Percentiles rank a stretch among this genome's conserved stretches.
These are phyloP conservation scores for Teleogryllus occipitalis DNA, from an alignment of 1,140 invertebrate genomes.

Conservation along the genomic window DNA sequence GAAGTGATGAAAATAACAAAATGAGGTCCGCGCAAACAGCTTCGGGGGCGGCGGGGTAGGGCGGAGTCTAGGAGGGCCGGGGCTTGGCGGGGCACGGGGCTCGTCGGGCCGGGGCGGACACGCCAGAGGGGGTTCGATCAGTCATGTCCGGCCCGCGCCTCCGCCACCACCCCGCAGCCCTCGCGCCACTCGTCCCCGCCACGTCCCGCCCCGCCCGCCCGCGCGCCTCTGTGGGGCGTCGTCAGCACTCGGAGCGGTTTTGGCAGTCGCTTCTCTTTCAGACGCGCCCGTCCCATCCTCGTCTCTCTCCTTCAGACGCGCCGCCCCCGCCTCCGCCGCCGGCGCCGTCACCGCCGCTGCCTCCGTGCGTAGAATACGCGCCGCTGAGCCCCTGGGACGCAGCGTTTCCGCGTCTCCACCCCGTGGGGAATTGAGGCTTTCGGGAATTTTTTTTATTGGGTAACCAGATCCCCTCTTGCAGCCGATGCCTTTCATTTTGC, in stretches of 20 bases:
- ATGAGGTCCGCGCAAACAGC: constrained; percentile 2
- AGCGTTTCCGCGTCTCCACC: too few species aligned
- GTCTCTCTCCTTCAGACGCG: too few species aligned
- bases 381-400: too few species aligned
- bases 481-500: too few species aligned
- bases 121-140: background rate
- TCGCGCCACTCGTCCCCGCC: background rate
- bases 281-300: background rate
- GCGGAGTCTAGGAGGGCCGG: background rate
- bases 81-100: background rate
- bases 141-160: background rate
- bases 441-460: too few species aligned
- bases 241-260: background rate
- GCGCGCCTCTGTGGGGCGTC: background rate
- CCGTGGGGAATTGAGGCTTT: too few species aligned
- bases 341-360: too few species aligned
- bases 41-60: background rate
- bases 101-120: background rate
- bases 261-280: background rate
- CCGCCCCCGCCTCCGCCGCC: too few species aligned
- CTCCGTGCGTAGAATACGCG: too few species aligned
- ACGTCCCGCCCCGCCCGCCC: background rate
- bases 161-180: too few species aligned
- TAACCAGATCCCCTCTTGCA: too few species aligned
- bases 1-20: constrained; percentile 5